A percentile compares a stretch with the other conserved stretches of the same genome.
Conservation (phyloP, 2,888 invertebrate species). For the Gisinianus flammeolus region DNA sequence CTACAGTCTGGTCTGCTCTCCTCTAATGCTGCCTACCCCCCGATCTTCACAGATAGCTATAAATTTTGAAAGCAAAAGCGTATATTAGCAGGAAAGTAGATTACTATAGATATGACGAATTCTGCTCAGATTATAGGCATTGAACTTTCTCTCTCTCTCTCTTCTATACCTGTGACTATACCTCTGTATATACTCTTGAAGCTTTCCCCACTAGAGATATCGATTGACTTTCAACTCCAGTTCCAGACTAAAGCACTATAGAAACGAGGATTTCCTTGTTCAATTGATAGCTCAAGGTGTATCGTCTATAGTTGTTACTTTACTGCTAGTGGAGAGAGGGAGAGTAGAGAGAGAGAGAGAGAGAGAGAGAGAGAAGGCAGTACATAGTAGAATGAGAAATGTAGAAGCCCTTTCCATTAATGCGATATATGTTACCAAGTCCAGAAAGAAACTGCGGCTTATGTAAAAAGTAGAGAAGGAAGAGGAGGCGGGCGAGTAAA, state of each 20-base stretch:
- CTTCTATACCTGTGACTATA: neutral
- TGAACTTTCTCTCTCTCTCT: conserved; percentile 4
- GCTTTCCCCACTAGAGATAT: conserved; percentile 14
- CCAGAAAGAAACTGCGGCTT: neutral
- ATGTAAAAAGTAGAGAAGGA: neutral
- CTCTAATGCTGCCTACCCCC: no score
- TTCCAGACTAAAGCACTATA: neutral
- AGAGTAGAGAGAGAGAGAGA: no score
- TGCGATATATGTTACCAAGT: neutral
- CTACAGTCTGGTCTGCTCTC: no score
- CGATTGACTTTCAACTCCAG: conserved; percentile 7
- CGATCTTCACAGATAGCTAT: neutral
- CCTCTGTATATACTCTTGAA: neutral
- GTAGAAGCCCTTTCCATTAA: neutral
- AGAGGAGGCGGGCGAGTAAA: neutral
- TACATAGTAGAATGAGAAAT: neutral
- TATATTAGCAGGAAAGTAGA: neutral
- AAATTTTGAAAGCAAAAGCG: neutral
- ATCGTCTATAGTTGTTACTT: no score
- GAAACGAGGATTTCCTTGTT: neutral
- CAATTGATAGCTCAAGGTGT: no score
- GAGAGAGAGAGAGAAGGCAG: neutral
- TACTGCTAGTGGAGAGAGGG: no score
- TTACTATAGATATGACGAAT: neutral
- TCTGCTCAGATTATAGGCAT: no score